A percentile compares a stretch with the other conserved stretches of the same genome.
phyloP scores from a whole-genome alignment of 2,888 invertebrate species.

The Allophyes oxyacanthae region DNA sequence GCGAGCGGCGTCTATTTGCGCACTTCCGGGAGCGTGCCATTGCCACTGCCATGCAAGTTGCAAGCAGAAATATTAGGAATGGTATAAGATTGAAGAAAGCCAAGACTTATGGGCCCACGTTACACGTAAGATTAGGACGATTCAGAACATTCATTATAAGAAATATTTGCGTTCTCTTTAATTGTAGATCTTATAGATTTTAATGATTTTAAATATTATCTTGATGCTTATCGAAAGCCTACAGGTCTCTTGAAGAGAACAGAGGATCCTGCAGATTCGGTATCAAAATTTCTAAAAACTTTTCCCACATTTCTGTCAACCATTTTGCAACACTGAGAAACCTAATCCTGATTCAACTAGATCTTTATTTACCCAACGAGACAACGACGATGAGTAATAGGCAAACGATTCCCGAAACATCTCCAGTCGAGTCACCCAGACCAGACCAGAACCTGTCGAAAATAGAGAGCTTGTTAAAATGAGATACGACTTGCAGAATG shows the following conservation, averaged over 20 bases:
- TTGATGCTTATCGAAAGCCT: no score
- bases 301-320: no score
- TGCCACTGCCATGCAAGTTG: conserved; percentile 18
- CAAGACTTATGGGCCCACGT: no score
- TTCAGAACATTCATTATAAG: no score
- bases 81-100: no score
- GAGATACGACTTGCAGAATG: conserved; percentile 38
- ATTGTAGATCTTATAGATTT: no score
- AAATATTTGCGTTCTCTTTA: no score
- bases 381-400: conserved; percentile 32
- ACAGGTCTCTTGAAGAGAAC: no score
- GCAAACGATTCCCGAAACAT: conserved; percentile 22
- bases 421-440: conserved; percentile 33
- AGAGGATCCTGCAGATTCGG: no score
- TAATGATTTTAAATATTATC: no score
- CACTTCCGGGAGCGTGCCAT: conserved; percentile 55
- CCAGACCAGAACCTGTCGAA: conserved; percentile 20
- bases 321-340: neutral
- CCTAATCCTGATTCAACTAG: conserved; percentile 23
- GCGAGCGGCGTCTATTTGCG: conserved; percentile 55
- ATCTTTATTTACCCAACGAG: conserved; percentile 18
- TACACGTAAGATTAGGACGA: no score
- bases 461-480: conserved; percentile 44
- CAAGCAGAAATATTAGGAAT: conserved; percentile 18
- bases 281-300: no score